Evolutionary conservation across 30 jellyfish, hydroid and myxozoan species (phyloP).

Genomic region (Catostylus mosaicus): DNA sequence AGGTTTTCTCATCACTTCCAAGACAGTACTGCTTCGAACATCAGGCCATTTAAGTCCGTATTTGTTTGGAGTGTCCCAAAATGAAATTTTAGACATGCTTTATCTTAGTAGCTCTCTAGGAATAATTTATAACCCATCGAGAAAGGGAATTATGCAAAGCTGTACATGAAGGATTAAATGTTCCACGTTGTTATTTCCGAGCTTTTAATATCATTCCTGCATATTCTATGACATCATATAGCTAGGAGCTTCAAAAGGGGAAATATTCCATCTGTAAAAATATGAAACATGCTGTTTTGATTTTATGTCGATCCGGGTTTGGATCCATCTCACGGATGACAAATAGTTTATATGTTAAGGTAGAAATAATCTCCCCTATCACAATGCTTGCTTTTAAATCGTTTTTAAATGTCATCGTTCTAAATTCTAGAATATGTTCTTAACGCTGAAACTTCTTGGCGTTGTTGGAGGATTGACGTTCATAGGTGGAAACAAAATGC

Average conservation of each 20-base stretch:
- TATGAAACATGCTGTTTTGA: conserved; percentile 7
- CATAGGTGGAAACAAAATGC: conserved; percentile 93
- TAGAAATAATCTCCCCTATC: too few relatives aligned
- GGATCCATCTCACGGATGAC: too few relatives aligned
- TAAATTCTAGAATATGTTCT: conserved; percentile 85
- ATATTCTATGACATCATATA: conserved; percentile 18
- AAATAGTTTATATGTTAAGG: too few relatives aligned
- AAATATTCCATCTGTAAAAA: conserved; percentile 9
- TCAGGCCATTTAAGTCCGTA: too few relatives aligned
- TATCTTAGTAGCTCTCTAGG: conserved; percentile 26
- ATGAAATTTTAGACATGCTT: conserved; percentile 28
- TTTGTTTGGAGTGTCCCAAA: conserved; percentile 28
- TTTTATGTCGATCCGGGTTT: too few relatives aligned
- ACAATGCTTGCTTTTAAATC: too few relatives aligned
- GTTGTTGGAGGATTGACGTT: conserved; percentile 90
- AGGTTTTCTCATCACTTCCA: too few relatives aligned
- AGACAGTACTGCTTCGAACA: too few relatives aligned
- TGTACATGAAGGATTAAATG: conserved; percentile 36
- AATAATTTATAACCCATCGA: conserved; percentile 28
- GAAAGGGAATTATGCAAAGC: conserved; percentile 24
- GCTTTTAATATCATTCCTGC: conserved; percentile 28
- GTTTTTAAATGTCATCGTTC: conserved; percentile 13
- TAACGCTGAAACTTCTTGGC: conserved; percentile 78
- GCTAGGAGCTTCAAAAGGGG: conserved; percentile 21
- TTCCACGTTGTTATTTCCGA: conserved; percentile 18